These are phyloP conservation scores for Heliconius sara DNA, from an alignment of 2,888 invertebrate genomes.

Conservation along the genomic window DNA sequence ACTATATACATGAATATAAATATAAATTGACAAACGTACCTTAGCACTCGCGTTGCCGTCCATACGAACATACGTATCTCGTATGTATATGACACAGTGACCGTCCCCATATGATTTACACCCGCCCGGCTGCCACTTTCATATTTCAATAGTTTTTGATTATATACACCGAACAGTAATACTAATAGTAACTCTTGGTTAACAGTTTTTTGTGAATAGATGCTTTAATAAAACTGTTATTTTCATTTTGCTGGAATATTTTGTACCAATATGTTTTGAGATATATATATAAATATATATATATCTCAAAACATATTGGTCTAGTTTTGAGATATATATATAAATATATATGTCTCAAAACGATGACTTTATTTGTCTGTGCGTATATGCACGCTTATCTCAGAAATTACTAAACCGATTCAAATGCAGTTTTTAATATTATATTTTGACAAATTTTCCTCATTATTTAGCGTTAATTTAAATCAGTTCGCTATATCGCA, in stretches of 20 bases:
- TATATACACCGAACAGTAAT: slow-evolving; percentile 36
- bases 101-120: slow-evolving; percentile 49
- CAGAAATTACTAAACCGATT: no score
- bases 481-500: no score
- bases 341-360: no score
- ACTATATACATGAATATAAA: background rate
- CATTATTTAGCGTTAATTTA: no score
- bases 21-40: background rate
- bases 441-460: no score
- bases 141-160: slow-evolving; percentile 47
- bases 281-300: no score
- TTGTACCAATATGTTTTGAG: no score
- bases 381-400: no score
- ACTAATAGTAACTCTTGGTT: slow-evolving; percentile 27
- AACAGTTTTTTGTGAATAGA: background rate
- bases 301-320: no score
- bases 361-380: no score
- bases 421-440: no score
- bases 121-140: slow-evolving; percentile 43
- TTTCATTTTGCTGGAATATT: slow-evolving; percentile 27
- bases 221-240: slow-evolving; percentile 34
- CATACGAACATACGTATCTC: slow-evolving; percentile 22
- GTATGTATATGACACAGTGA: slow-evolving; percentile 45
- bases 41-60: slow-evolving; percentile 29
- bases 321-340: no score